Percentiles rank a stretch among this genome's conserved stretches.
Conservation (phyloP, 2,113 vertebrate species). For the Trematocara unimaculatum region DNA sequence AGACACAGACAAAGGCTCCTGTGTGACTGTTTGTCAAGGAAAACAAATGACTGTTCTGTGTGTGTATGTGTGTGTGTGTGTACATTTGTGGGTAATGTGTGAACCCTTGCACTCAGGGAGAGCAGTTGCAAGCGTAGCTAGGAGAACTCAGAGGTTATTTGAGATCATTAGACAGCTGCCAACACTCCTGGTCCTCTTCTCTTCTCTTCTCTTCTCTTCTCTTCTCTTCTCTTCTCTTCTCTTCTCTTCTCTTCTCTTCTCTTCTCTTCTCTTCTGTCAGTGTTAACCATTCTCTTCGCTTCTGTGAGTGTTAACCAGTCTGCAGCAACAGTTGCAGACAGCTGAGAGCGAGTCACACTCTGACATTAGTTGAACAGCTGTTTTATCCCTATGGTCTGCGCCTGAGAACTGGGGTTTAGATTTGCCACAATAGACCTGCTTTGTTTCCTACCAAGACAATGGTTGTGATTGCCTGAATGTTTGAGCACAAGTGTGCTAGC, state of each 20-base stretch:
- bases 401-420: constrained; percentile 23
- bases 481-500: background rate
- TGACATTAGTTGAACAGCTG: constrained; percentile 62
- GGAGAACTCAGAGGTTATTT: constrained; percentile 67
- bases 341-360: constrained; percentile 54
- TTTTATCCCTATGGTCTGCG: constrained; percentile 50
- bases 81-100: constrained; percentile 48
- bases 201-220: background rate
- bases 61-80: background rate
- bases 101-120: constrained; percentile 53
- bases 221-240: constrained; percentile 4
- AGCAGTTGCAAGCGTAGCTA: constrained; percentile 62
- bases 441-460: constrained; percentile 59
- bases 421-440: constrained; percentile 52
- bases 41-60: constrained; percentile 68
- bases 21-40: constrained; percentile 62
- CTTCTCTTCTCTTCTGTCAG: background rate
- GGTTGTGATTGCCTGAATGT: constrained; percentile 19
- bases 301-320: constrained; percentile 19
- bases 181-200: constrained; percentile 30
- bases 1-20: constrained; percentile 63
- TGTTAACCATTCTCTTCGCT: background rate
- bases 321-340: constrained; percentile 61
- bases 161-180: constrained; percentile 70
- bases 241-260: background rate